A percentile compares a stretch with the other conserved stretches of the same genome.
These are phyloP conservation scores for Varanus salvator DNA, from an alignment of 2,113 vertebrate species.

Conservation along the genomic window DNA sequence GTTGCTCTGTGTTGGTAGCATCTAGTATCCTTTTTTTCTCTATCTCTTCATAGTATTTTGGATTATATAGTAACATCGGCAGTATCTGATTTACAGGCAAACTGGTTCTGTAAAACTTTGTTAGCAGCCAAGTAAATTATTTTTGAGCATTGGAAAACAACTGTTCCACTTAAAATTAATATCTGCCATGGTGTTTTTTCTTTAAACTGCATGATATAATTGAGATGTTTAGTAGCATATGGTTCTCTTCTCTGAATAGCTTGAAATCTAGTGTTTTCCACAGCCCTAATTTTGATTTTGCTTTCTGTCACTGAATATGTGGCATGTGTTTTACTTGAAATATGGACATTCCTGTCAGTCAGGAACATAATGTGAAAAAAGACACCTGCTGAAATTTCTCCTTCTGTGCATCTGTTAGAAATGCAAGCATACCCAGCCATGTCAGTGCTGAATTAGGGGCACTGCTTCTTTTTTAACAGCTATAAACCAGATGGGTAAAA, in stretches of 20 bases:
- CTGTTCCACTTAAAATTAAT: neutral
- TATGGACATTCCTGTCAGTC: neutral
- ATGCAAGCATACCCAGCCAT: neutral
- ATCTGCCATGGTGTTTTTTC: neutral
- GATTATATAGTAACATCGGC: neutral
- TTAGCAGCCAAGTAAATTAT: neutral
- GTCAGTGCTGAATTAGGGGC: too few relatives aligned
- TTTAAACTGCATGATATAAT: neutral
- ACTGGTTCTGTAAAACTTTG: neutral
- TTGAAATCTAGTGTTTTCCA: neutral
- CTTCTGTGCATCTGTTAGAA: neutral
- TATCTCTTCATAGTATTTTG: neutral
- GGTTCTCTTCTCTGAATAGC: neutral
- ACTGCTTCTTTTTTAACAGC: too few relatives aligned
- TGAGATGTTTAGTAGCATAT: neutral
- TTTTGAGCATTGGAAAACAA: neutral
- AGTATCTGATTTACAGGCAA: neutral
- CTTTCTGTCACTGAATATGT: neutral
- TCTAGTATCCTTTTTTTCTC: neutral
- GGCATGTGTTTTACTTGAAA: neutral
- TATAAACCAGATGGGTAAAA: too few relatives aligned
- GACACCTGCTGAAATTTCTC: neutral
- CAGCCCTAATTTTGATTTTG: neutral
- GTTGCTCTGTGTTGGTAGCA: neutral
- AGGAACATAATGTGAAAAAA: neutral